Base-by-base conservation (phyloP, 2,888 invertebrate species). In the Galeopsomyia nigrocyanea region DNA sequence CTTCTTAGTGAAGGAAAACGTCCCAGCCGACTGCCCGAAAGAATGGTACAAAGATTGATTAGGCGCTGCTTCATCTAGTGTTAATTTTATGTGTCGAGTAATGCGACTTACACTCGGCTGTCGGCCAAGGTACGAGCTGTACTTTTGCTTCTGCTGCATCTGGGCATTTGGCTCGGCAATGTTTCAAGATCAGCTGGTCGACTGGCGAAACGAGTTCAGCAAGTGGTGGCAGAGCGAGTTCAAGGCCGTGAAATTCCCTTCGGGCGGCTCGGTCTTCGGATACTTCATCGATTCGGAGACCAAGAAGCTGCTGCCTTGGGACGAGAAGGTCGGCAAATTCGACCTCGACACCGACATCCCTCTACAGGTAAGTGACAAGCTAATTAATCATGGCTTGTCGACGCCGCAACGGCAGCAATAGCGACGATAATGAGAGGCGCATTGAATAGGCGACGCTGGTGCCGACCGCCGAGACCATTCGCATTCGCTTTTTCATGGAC, bases 181-280 rank as follows among this genome's bases (percentile, higher is more conserved):
- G 71, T 97, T 95, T 86, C 96, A 96, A 89, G 97, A 97, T 88
- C 93, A 96, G 88, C 88, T 96, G 55, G 90, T 94, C 3, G 97
- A 98, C 84, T 95, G 97, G 92, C 91, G 97, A 56, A 93, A 93
- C 78, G 98, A 98, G 83, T 98, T 98, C 85, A 95, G 94, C 82
- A 97, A 96, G 86, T 98, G 97, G 97, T 98, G 96, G 90, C 89
- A 91, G 21, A 94, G 93, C 77, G 98, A 98, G 87, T 98, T 97
- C 86, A 97, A 96, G 87, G 90, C 93, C 0, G 91, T 98, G 31
- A 95, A 95, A 86, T 97, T 97, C 87, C 97, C 98, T 0, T 82
- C 90, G 0, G 89, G 90, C 1, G 95, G 94, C 2, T 95, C 92
- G 63, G 92, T 98, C 0, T 98, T 98, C 84, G 94, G 93, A 81